A percentile compares a stretch with the other conserved stretches of the same genome.
Evolutionary conservation across 2,113 vertebrate species (phyloP).

Genomic region (Oreochromis aureus): DNA sequence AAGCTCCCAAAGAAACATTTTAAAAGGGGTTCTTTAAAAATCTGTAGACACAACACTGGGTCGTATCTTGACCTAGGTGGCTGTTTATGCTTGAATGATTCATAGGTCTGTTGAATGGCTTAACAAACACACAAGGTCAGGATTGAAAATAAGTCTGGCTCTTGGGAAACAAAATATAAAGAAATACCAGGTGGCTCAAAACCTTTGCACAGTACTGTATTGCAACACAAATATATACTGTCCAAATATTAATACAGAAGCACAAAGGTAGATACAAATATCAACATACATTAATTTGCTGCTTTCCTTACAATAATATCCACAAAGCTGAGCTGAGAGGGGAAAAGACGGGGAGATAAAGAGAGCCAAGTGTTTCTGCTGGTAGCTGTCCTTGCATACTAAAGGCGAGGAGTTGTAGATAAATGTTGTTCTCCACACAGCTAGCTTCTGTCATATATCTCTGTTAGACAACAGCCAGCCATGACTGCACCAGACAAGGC

Average conservation of each 20-base stretch:
- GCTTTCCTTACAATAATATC: not conserved
- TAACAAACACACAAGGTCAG: not conserved
- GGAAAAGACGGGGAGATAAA: not conserved
- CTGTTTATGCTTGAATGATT: not conserved
- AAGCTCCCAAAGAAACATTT: not conserved
- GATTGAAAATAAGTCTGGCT: not conserved
- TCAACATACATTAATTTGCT: not conserved
- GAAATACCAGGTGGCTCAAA: not conserved
- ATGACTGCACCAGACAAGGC: conserved; percentile 54
- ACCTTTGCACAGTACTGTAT: not conserved
- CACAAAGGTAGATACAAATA: not conserved
- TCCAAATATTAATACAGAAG: not conserved
- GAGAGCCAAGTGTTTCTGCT: not conserved
- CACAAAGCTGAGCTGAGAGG: not conserved
- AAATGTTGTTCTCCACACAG: conserved; percentile 51
- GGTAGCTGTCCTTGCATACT: conserved; percentile 39
- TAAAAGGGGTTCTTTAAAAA: not conserved
- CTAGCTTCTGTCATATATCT: conserved; percentile 54
- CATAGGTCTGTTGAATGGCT: not conserved
- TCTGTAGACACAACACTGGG: not conserved
- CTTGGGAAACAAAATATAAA: not conserved
- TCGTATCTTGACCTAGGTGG: not conserved
- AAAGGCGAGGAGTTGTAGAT: conserved; percentile 29
- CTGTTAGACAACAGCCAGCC: conserved; percentile 44
- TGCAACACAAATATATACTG: not conserved